Conservation (phyloP, 2,113 vertebrate species). For the Chamaea fasciata region DNA sequence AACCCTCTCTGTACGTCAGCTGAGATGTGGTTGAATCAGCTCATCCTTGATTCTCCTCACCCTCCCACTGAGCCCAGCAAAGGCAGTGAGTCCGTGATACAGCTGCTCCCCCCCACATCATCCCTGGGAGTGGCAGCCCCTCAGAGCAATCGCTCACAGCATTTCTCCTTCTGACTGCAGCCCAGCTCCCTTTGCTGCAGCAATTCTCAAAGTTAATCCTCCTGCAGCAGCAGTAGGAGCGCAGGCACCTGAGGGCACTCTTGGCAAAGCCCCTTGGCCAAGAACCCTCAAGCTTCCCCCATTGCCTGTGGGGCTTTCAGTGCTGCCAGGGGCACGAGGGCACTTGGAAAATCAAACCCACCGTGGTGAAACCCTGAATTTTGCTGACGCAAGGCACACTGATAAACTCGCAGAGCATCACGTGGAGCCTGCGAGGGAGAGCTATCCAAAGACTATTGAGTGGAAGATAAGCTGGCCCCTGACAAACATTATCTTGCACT, state of each 20-base stretch:
- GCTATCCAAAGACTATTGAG: not conserved
- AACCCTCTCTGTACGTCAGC: not conserved
- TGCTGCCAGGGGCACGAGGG: not conserved
- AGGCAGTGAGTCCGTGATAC: rapidly evolving
- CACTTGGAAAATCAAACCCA: not conserved
- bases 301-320: rapidly evolving
- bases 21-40: not conserved
- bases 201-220: not conserved
- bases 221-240: not conserved
- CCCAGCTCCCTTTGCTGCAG: not conserved
- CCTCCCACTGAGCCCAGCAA: not conserved
- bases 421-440: not conserved
- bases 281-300: not conserved
- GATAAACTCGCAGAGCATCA: slow-evolving; percentile 4
- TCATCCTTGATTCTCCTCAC: not conserved
- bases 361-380: not conserved
- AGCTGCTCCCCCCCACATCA: not conserved
- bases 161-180: not conserved
- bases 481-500: slow-evolving; percentile 22
- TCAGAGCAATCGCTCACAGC: rapidly evolving
- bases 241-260: rapidly evolving
- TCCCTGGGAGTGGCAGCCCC: not conserved
- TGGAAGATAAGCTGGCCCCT: slow-evolving; percentile 47
- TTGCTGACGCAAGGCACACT: not conserved
- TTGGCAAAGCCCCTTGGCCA: not conserved